These are phyloP conservation scores for Ennomos erosarius DNA, from an alignment of 2,888 invertebrate species.

Conservation along the genomic window DNA sequence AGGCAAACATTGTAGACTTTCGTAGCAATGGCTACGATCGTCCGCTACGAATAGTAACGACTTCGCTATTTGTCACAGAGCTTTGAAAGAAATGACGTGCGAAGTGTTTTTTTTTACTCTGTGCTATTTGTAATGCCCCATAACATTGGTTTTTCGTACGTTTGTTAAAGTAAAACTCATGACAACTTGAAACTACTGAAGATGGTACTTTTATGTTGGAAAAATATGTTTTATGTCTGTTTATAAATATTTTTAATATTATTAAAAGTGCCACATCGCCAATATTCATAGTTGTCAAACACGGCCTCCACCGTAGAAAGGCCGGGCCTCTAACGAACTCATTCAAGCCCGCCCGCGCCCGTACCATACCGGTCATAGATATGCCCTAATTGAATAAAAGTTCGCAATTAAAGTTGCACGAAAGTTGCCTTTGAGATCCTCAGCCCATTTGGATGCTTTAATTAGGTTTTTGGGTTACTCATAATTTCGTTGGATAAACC, in stretches of 20 bases:
- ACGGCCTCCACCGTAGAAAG: conserved; percentile 22
- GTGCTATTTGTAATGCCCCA: too few species aligned
- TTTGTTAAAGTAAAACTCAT: too few species aligned
- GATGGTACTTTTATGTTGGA: too few species aligned
- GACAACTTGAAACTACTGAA: not conserved
- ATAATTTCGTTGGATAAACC: conserved; percentile 3
- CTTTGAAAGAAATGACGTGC: too few species aligned
- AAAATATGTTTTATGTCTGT: too few species aligned
- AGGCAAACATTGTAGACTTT: conserved; percentile 29
- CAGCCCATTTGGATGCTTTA: conserved; percentile 1
- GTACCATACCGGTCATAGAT: conserved; percentile 55
- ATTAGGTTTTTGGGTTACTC: conserved; percentile 13
- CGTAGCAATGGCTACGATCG: not conserved
- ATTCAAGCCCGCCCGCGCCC: conserved; percentile 52
- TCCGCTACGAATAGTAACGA: too few species aligned
- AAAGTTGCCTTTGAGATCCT: conserved; percentile 28
- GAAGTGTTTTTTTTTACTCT: too few species aligned
- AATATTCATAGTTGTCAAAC: not conserved
- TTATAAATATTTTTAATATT: too few species aligned
- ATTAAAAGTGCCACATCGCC: conserved; percentile 7
- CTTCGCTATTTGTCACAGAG: not conserved
- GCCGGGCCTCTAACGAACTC: conserved; percentile 59
- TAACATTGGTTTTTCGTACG: too few species aligned
- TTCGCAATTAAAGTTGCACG: conserved; percentile 64
- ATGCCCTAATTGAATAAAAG: conserved; percentile 66